Percentiles rank a stretch among this genome's conserved stretches.
phyloP scores from a whole-genome alignment of 2,113 vertebrate species.

The Myiagra hebetior region DNA sequence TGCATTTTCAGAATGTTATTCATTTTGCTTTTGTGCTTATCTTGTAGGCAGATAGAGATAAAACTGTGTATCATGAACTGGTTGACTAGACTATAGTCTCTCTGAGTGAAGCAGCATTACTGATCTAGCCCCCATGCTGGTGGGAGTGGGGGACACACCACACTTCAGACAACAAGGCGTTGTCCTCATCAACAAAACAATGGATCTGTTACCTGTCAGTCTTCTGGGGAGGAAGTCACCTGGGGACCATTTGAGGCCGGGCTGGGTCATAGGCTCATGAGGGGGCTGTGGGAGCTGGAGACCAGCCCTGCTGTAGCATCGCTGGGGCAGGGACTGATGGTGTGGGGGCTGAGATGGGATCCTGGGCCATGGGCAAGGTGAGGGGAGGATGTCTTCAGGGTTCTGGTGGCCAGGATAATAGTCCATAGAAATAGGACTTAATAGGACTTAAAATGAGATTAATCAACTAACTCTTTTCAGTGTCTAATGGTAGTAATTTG shows the following conservation, averaged over 20 bases:
- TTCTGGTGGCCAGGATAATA: background rate
- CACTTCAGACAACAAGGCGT: background rate
- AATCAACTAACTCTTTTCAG: background rate
- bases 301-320: fast-evolving
- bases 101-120: background rate
- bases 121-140: fast-evolving
- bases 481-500: background rate
- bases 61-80: background rate
- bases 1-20: background rate
- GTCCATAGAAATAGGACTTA: background rate
- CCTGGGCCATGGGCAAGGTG: background rate
- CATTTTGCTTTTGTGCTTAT: background rate
- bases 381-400: fast-evolving
- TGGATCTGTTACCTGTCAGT: background rate
- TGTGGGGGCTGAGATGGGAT: background rate
- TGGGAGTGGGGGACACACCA: too few relatives aligned
- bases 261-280: fast-evolving
- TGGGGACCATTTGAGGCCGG: background rate
- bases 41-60: background rate
- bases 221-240: background rate
- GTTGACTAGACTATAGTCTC: fast-evolving
- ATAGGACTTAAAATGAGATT: background rate
- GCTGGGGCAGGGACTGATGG: fast-evolving
- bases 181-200: background rate
- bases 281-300: background rate